Conservation (phyloP, 2,888 invertebrate species). For the Exocentrus adspersus region DNA sequence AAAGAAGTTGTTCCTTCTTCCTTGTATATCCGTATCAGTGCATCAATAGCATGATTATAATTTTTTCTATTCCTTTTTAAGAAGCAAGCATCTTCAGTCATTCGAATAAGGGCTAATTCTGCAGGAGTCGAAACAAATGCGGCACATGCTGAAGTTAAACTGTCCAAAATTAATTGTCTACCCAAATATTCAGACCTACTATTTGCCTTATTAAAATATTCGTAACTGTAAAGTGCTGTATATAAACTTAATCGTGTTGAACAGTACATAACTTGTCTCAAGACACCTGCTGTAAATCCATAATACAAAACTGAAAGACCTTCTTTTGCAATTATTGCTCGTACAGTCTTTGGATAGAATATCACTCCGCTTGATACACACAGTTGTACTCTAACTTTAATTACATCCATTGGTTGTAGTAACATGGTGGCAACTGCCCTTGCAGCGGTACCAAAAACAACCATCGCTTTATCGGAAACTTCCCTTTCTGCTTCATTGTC, state of each 20-base stretch:
- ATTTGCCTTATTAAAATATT: constrained; percentile 59
- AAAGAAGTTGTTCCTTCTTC: constrained; percentile 69
- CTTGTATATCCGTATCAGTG: constrained; percentile 77
- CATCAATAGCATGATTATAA: constrained; percentile 93
- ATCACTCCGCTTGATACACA: background rate
- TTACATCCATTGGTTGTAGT: constrained; percentile 19
- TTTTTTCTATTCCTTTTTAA: constrained; percentile 89
- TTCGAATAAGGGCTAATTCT: constrained; percentile 94
- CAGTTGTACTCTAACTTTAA: constrained; percentile 21
- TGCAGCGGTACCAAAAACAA: background rate
- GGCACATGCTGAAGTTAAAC: constrained; percentile 85
- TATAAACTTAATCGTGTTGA: constrained; percentile 95
- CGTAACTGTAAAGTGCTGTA: constrained; percentile 88
- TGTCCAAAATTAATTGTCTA: constrained; percentile 83
- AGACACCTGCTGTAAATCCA: constrained; percentile 81
- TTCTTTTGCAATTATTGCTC: constrained; percentile 83
- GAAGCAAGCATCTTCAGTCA: constrained; percentile 96
- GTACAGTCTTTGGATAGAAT: constrained; percentile 64
- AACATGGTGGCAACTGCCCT: background rate
- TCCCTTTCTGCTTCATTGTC: background rate
- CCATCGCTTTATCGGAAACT: background rate
- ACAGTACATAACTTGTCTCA: constrained; percentile 97
- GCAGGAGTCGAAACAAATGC: constrained; percentile 96
- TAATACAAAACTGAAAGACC: constrained; percentile 88
- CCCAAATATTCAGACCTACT: constrained; percentile 83